Conservation (phyloP, 1,140 invertebrate genomes). For the Archivesica marissinica region DNA sequence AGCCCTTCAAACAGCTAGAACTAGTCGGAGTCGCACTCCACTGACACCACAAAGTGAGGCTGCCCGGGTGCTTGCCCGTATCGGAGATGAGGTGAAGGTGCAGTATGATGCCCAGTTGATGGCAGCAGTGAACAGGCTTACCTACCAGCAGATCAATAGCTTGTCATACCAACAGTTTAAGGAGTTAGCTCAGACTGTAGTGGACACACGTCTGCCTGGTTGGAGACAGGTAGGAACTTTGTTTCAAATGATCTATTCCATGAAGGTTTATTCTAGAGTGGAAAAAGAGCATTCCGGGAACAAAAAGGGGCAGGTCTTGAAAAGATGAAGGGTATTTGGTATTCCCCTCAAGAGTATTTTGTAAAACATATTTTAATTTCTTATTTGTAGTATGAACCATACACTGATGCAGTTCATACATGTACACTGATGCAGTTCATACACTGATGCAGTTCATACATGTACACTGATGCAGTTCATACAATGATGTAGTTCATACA, state of each 20-base stretch:
- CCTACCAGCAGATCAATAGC: conserved; percentile 40
- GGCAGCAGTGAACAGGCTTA: conserved; percentile 55
- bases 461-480: too few species aligned
- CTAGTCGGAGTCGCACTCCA: conserved; percentile 22
- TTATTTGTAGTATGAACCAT: too few species aligned
- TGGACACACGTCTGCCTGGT: conserved; percentile 64
- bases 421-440: too few species aligned
- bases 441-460: too few species aligned
- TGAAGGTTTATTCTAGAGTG: too few species aligned
- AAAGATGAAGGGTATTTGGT: too few species aligned
- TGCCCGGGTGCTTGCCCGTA: conserved; percentile 68
- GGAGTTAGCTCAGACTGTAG: conserved; percentile 63
- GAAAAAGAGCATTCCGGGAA: too few species aligned
- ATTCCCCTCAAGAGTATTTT: too few species aligned
- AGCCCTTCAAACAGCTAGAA: conserved; percentile 5
- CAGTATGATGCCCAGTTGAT: conserved; percentile 67
- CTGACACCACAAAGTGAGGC: conserved; percentile 72
- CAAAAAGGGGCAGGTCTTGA: too few species aligned
- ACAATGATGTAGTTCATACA: too few species aligned
- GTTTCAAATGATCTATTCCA: not conserved
- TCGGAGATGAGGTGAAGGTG: conserved; percentile 74
- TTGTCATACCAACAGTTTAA: conserved; percentile 70
- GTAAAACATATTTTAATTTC: too few species aligned
- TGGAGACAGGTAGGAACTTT: conserved; percentile 71
- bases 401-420: too few species aligned